Evolutionary conservation across 2,888 invertebrate species (phyloP).

Genomic region (Therioaphis trifolii): DNA sequence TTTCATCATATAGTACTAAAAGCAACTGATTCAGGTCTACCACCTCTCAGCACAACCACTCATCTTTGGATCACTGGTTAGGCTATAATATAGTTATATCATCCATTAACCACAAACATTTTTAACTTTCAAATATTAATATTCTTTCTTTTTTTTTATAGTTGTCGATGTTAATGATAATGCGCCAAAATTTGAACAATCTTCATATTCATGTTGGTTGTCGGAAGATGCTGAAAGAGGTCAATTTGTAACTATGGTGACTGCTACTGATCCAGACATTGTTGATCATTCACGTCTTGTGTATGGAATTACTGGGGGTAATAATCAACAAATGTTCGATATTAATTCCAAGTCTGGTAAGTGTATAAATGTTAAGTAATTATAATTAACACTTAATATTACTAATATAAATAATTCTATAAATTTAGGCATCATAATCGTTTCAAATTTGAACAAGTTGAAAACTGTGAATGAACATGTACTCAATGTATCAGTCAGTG

Average conservation of each 20-base stretch:
- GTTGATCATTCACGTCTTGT: conserved; percentile 80
- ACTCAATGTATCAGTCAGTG: conserved; percentile 93
- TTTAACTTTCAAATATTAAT: not conserved
- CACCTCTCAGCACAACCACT: conserved; percentile 82
- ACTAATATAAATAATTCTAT: conserved; percentile 19
- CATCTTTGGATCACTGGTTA: conserved; percentile 84
- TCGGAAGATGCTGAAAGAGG: conserved; percentile 86
- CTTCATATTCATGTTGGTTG: conserved; percentile 81
- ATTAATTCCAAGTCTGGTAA: conserved; percentile 73
- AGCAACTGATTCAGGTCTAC: conserved; percentile 87
- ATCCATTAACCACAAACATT: conserved; percentile 75
- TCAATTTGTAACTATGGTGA: conserved; percentile 87
- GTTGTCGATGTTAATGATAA: conserved; percentile 93
- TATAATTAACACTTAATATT: not conserved
- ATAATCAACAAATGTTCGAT: conserved; percentile 80
- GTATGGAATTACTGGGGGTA: conserved; percentile 86
- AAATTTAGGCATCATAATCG: conserved; percentile 73
- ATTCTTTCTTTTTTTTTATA: conserved; percentile 66
- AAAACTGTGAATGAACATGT: conserved; percentile 76
- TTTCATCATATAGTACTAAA: conserved; percentile 82
- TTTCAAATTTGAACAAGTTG: conserved; percentile 81
- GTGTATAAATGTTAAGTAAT: not conserved
- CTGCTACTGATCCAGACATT: conserved; percentile 88
- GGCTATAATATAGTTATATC: conserved; percentile 61
- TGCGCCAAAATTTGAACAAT: conserved; percentile 85